Evolutionary conservation across 2,797 vertebrate species (phyloP), one percentile per base, ranked within the genome.

Genomic region (Poeciliopsis paucimaculata): DNA sequence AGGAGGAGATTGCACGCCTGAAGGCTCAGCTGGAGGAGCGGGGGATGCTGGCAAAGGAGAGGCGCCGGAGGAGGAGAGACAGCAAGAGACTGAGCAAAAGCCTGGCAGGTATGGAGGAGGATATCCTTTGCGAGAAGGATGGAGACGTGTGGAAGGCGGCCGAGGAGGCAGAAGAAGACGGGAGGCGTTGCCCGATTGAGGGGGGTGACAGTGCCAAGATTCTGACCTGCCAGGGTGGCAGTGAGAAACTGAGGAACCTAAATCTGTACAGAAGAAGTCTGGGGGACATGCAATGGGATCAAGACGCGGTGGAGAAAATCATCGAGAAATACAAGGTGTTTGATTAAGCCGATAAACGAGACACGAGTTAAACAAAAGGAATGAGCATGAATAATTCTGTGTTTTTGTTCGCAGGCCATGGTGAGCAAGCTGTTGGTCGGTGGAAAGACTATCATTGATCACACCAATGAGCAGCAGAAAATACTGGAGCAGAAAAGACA

Each of bases 391-490:
- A 94, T 92, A 88, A 90, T 88, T 87, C 87, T 45, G 66, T 83
- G 70, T 88, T 80, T 92, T 83, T 86, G 76, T 83, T 83, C 70
- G 53, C 93, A 99, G 98, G 96, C 96, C 0, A 98, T 98, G 98
- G 98, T 99, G 94, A 99, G 98, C 95, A 99, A 99, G 89, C 94
- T 99, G 88, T 92, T 99, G 31, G 96, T 97, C 11, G 98, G 98
- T 4, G 98, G 98, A 57, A 97, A 98, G 92, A 99, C 97, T 75
- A 99, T 99, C 72, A 97, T 97, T 81, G 98, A 99, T 89, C 98
- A 99, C 93, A 99, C 98, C 72, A 99, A 99, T 0, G 98, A 99
- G 88, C 98, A 99, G 88, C 98, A 99, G 89, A 99, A 96, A 89
- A 97, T 97, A 96, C 85, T 99, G 92, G 97, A 98, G 91, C 94